Base-by-base conservation (phyloP, 2,797 vertebrate genomes). In the Ambastaia sidthimunki region DNA sequence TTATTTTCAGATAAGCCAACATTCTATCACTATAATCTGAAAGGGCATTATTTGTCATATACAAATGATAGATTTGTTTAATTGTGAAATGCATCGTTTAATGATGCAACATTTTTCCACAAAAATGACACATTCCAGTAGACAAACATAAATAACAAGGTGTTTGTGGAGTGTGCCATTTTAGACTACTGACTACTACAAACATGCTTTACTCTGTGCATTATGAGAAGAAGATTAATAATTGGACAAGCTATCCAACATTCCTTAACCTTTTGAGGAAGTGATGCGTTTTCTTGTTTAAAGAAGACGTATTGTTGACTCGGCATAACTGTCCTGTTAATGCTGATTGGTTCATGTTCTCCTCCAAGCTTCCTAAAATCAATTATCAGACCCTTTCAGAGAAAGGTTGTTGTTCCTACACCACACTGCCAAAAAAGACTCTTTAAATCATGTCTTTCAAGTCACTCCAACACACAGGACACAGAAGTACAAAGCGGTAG, bases 361-460 rank as follows among this genome's bases (percentile, higher is more conserved):
- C 34, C 37, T 9, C 65, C 1, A 48, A 67, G 62, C 62, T 67
- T 76, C 63, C 65, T 68, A 76, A 21, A 76, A 68, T 47, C 63
- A 76, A 68, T 76, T 76, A 76, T 41, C 65, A 68, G 74, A 57
- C 55, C 28, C 52, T 76, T 67, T 59, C 52, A 59, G 74, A 54
- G 50, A 76, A 60, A 71, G 41, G 67, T 52, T 78, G 55, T 37
- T 34, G 66, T 62, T 62, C 41, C 54, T 18, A 70, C 37, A 47
- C n/a, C 25, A 60, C n/a, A 50, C n/a, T 70, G 25, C 41, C 76
- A 71, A 25, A 68, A 78, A 77, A 57, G 47, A 62, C 75, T 44
- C 50, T 76, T 44, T 68, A 76, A 76, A 68, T 76, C 50, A 47
- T 76, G 74, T 48, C 18, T 63, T 71, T 48, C n/a, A 63, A 71